phyloP scores from a whole-genome alignment of 2,113 vertebrate species.

The Leucopsar rothschildi region DNA sequence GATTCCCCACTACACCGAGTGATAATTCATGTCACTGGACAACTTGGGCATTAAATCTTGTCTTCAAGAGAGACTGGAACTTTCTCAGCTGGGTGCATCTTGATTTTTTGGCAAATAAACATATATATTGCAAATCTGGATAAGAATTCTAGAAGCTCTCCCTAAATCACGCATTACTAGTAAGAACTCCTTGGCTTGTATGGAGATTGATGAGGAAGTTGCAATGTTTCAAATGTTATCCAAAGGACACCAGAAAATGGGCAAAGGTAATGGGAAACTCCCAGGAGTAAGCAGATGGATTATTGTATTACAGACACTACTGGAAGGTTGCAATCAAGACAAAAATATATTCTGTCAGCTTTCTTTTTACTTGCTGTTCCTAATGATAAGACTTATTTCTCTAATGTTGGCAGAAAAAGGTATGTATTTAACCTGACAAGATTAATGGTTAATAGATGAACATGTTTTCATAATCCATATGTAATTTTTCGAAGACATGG shows the following conservation, averaged over 20 bases:
- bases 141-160: not conserved
- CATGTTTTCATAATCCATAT: slow-evolving; percentile 1
- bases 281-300: not conserved
- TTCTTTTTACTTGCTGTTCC: not conserved
- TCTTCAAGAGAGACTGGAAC: not conserved
- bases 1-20: rapidly evolving
- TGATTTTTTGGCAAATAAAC: not conserved
- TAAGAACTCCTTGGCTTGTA: not conserved
- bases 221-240: not conserved
- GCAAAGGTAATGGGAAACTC: not conserved
- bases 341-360: not conserved
- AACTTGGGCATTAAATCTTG: not conserved
- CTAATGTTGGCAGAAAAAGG: not conserved
- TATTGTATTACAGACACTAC: not conserved
- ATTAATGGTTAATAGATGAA: not conserved
- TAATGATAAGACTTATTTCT: not conserved
- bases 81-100: not conserved
- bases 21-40: not conserved
- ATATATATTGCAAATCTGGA: not conserved
- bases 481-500: not conserved
- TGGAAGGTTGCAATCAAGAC: not conserved
- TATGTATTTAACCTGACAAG: not conserved
- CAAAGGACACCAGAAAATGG: not conserved
- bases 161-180: not conserved
- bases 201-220: not conserved